Evolutionary conservation across 2,888 invertebrate genomes (phyloP).

Genomic region (Troides oblongomaculatus): DNA sequence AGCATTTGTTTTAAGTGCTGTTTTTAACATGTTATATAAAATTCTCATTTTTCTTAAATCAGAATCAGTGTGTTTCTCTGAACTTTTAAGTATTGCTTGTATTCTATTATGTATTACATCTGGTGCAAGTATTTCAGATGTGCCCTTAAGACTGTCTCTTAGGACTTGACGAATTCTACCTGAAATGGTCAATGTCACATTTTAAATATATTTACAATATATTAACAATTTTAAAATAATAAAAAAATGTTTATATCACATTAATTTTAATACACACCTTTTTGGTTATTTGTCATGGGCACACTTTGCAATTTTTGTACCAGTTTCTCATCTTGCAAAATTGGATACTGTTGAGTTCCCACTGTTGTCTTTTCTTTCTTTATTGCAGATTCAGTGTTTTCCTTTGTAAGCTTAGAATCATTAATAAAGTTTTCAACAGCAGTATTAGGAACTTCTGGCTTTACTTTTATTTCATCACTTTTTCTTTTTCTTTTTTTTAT

Average conservation of each 20-base stretch:
- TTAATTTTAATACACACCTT: conserved; percentile 49
- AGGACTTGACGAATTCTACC: conserved; percentile 63
- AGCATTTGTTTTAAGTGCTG: conserved; percentile 36
- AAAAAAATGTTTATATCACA: too few species aligned
- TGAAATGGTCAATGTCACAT: conserved; percentile 39
- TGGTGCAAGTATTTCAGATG: conserved; percentile 50
- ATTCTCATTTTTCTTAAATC: conserved; percentile 63
- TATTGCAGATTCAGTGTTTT: neutral
- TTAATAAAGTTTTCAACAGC: neutral
- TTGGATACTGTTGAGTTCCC: conserved; percentile 42
- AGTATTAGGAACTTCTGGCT: neutral
- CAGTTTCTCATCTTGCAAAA: conserved; percentile 55
- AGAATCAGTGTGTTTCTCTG: conserved; percentile 46
- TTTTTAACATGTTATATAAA: conserved; percentile 64
- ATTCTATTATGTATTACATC: conserved; percentile 63
- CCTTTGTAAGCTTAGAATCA: conserved; percentile 4
- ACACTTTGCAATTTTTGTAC: conserved; percentile 53
- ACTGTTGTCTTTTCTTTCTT: conserved; percentile 17
- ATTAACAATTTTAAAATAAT: too few species aligned
- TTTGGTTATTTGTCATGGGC: conserved; percentile 64
- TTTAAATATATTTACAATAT: neutral
- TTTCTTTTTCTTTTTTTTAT: conserved; percentile 20
- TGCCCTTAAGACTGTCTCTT: conserved; percentile 54
- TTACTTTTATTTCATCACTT: conserved; percentile 8
- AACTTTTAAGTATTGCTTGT: conserved; percentile 48